Evolutionary conservation across 37 sponge, comb jelly and placozoan species (phyloP).

Genomic region (Chondrilla cf. caribensis): DNA sequence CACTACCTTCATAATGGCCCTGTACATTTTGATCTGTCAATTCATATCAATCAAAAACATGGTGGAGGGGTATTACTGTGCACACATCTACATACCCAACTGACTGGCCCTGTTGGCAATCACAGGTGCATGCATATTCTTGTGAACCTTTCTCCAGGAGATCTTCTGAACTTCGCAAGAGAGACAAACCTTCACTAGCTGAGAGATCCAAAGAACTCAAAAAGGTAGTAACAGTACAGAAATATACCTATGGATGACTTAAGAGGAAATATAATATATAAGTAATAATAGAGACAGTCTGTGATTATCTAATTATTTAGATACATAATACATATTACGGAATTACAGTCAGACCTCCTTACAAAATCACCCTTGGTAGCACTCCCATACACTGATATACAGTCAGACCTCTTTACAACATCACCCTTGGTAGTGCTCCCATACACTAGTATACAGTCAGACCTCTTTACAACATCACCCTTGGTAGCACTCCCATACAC

Average conservation of each 20-base stretch:
- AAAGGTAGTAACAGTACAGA: slow-evolving; percentile 33
- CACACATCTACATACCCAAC: not conserved
- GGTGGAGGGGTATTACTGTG: too few relatives aligned
- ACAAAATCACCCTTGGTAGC: too few relatives aligned
- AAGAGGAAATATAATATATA: not conserved
- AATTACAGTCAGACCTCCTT: too few relatives aligned
- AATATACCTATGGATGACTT: not conserved
- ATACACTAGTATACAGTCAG: too few relatives aligned
- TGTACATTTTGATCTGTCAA: too few relatives aligned
- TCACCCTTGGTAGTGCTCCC: too few relatives aligned
- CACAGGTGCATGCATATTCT: not conserved
- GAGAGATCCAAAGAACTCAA: slow-evolving; percentile 48
- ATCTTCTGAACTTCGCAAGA: not conserved
- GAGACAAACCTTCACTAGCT: slow-evolving; percentile 11
- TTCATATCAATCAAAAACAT: too few relatives aligned
- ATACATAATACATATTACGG: not conserved
- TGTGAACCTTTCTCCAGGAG: slow-evolving; percentile 1
- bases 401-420: too few relatives aligned
- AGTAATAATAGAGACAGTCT: not conserved
- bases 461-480: too few relatives aligned
- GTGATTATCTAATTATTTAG: not conserved
- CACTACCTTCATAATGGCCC: too few relatives aligned
- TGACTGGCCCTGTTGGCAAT: not conserved
- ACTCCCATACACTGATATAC: too few relatives aligned
- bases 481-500: too few relatives aligned